These are phyloP conservation scores for Alcis repandata DNA, from an alignment of 2,888 invertebrate species.

Conservation along the genomic window DNA sequence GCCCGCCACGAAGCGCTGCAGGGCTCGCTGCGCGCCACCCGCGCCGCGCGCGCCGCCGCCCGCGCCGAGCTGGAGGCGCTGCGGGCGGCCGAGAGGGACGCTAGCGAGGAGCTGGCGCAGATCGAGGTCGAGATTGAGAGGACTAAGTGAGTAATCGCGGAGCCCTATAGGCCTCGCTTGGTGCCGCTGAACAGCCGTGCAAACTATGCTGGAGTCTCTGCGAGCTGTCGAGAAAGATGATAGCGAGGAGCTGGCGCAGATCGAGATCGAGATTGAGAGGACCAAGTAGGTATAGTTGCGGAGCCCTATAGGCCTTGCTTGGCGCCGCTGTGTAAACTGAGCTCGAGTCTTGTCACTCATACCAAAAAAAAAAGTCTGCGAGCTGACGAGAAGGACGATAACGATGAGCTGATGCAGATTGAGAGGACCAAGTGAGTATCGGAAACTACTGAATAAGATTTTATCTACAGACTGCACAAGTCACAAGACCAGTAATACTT, in stretches of 20 bases:
- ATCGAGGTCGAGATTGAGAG: conserved; percentile 49
- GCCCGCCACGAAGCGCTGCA: conserved; percentile 43
- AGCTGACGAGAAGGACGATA: conserved; percentile 32
- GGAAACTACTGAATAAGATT: too few species aligned
- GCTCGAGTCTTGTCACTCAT: too few species aligned
- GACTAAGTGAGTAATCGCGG: conserved; percentile 36
- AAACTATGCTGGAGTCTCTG: conserved; percentile 1
- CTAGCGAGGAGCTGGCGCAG: conserved; percentile 34
- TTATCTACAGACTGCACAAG: too few species aligned
- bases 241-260: conserved; percentile 32
- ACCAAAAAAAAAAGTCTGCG: too few species aligned
- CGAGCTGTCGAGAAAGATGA: conserved; percentile 32
- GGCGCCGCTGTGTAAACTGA: conserved; percentile 15
- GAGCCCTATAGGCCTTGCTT: neutral
- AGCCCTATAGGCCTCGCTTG: neutral
- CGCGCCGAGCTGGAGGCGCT: neutral
- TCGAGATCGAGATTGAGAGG: conserved; percentile 49
- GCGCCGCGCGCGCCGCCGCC: conserved; percentile 18
- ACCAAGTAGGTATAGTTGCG: conserved; percentile 39
- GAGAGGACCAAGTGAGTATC: too few species aligned
- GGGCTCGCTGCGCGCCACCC: neutral
- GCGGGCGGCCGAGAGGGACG: conserved; percentile 33
- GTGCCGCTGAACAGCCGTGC: conserved; percentile 9
- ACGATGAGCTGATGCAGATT: conserved; percentile 40
- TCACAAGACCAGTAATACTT: too few species aligned